Evolutionary conservation across 2,797 vertebrate genomes (phyloP), one percentile per base, ranked within the genome.

Genomic region (Helarctos malayanus): DNA sequence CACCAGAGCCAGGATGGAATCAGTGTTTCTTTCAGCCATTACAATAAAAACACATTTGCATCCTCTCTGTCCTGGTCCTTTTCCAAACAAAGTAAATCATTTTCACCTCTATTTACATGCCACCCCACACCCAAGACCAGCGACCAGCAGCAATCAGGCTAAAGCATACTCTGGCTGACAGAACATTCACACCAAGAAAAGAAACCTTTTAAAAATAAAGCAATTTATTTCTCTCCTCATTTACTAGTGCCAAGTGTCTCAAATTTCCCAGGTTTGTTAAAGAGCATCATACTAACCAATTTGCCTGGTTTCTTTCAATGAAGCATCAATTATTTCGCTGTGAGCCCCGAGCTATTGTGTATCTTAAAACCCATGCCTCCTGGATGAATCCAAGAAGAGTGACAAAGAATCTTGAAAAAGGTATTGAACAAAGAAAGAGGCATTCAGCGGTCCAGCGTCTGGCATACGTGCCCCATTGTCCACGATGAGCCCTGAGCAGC

Each of bases 371-470:
- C 87, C 94, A 73, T 82, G 80, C 97, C 78, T 98, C 97, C 87
- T 59, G 85, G 94, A 97, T 95, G 91, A 98, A 83, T 97, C 94
- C 86, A 79, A 98, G 98, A 98, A 98, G 86, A 98, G 92, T 91
- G 97, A 97, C 87, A 98, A 98, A 98, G 96, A 95, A 97, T 97
- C 92, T 92, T 98, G 97, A 94, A 97, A 98, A 97, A 98, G 94
- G 94, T 96, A 95, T 84, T 93, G 0, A 19, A 95, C 94, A 97
- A 71, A 84, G 96, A 90, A 91, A 94, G 97, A 98, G 95, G 41
- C 68, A 79, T 88, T 98, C 89, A 86, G 95, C 75, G 86, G 95
- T 98, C 97, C 95, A 96, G 97, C 90, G 93, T 97, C 95, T 98
- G 97, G 97, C 78, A 89, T 38, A 47, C 0, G 18, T 0, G 97